These are phyloP conservation scores for Drosophila azteca DNA, from an alignment of 1,140 invertebrate genomes.

Conservation along the genomic window DNA sequence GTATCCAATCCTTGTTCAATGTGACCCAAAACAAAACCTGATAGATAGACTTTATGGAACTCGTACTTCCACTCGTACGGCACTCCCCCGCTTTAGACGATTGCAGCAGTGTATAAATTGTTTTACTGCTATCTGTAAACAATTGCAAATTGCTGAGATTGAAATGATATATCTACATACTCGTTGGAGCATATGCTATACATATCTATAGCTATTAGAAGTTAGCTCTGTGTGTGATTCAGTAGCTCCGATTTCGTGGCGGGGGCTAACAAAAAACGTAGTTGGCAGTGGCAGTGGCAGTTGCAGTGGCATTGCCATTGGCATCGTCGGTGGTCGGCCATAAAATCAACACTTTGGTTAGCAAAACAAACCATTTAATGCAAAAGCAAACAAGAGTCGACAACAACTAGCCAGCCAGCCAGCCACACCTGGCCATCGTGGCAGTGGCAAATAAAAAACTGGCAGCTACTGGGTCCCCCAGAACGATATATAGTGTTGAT, in stretches of 20 bases:
- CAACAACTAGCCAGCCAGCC: slow-evolving; percentile 59
- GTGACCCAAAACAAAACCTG: no score
- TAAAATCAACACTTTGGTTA: slow-evolving; percentile 83
- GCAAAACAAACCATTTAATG: slow-evolving; percentile 70
- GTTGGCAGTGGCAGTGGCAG: not conserved
- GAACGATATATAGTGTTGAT: slow-evolving; percentile 50
- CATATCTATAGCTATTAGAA: slow-evolving; percentile 20
- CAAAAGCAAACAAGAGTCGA: slow-evolving; percentile 59
- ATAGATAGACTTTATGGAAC: no score
- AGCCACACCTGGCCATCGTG: slow-evolving; percentile 53
- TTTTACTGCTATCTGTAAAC: not conserved
- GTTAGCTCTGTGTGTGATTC: slow-evolving; percentile 35
- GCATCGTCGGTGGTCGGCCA: slow-evolving; percentile 42
- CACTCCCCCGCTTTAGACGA: not conserved
- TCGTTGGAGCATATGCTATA: no score
- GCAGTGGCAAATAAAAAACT: slow-evolving; percentile 37
- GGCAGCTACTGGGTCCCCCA: not conserved
- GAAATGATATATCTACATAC: slow-evolving; percentile 34
- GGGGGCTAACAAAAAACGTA: slow-evolving; percentile 5
- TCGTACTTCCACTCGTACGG: not conserved
- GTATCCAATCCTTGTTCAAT: no score
- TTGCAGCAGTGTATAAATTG: not conserved
- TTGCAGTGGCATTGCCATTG: not conserved
- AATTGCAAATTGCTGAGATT: slow-evolving; percentile 42
- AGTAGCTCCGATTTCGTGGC: slow-evolving; percentile 39